Evolutionary conservation across 2,113 vertebrate genomes (phyloP), one percentile per base, ranked within the genome.

Genomic region (Megaceryle torquata): DNA sequence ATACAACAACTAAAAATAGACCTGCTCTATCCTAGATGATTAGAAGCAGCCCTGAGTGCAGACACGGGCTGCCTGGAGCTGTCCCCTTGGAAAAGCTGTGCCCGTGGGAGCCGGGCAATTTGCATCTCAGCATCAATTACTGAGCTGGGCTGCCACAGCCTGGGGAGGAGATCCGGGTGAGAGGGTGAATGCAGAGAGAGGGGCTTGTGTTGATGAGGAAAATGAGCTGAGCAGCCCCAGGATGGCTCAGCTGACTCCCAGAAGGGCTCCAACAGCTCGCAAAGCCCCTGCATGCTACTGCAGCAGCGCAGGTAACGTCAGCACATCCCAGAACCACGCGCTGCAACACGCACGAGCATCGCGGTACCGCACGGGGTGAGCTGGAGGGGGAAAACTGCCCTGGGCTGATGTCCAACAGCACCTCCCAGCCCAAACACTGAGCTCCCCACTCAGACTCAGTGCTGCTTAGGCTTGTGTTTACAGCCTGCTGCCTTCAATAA

Each of bases 1-100:
- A 60, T 22, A 10, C 70, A 69, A 65, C 33, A 25, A 37, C 93
- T 87, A 86, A 95, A 82, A 94, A 95, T 88, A 95, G 89, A 33
- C 26, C 76, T 2, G 8, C 79, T 86, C 21, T 8, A 90, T 78
- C 75, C 75, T 56, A 71, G 88, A 76, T 87, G 67, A 96, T 94
- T 94, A 92, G 63, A 92, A 89, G 54, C 87, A 96, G 82, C 94
- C 81, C 56, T 2, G 15, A 95, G 82, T 79, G 57, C 81, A 89
- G 89, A 56, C 72, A 54, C 71, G 68, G 86, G 48, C 93, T 89
- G 86, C 71, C 69, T 71, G 56, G 63, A 88, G 93, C 10, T 89
- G 54, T 57, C 69, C 61, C 63, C 31, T 92, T 69, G 84, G 72
- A 72, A 77, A 67, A n/a, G 33, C 20, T 6, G 48, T 60, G 77